phyloP scores from a whole-genome alignment of 2,113 vertebrate species.

The Nansenia antarctica region DNA sequence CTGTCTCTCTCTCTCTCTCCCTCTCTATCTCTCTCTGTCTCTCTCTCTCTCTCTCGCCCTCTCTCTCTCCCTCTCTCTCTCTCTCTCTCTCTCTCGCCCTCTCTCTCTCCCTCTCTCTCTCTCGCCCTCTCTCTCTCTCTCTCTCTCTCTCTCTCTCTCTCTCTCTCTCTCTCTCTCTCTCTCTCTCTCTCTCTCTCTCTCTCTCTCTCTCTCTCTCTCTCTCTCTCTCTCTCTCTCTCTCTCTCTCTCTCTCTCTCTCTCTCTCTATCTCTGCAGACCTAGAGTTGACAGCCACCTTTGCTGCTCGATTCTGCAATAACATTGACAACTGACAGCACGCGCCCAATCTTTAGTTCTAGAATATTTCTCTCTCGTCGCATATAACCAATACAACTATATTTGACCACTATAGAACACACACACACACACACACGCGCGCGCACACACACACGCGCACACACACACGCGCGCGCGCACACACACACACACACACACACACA shows the following conservation, averaged over 20 bases:
- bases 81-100: too few relatives aligned
- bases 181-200: conserved; percentile 46
- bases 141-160: conserved; percentile 63
- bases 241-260: conserved; percentile 48
- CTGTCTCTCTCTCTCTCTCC: too few relatives aligned
- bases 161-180: conserved; percentile 59
- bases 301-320: conserved; percentile 35
- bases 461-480: not conserved
- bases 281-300: conserved; percentile 49
- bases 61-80: conserved; percentile 9
- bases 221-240: conserved; percentile 60
- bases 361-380: not conserved
- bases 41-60: too few relatives aligned
- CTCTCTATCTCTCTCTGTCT: too few relatives aligned
- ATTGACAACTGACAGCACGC: conserved; percentile 24
- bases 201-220: conserved; percentile 65
- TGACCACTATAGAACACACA: too few relatives aligned
- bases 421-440: not conserved
- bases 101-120: too few relatives aligned
- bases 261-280: conserved; percentile 35
- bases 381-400: not conserved
- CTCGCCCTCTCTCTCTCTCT: too few relatives aligned
- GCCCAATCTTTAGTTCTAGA: conserved; percentile 13
- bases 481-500: not conserved
- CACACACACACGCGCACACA: not conserved